These are phyloP conservation scores for Coracias cyanogaster DNA, from an alignment of 2,797 vertebrate genomes.

Conservation along the genomic window DNA sequence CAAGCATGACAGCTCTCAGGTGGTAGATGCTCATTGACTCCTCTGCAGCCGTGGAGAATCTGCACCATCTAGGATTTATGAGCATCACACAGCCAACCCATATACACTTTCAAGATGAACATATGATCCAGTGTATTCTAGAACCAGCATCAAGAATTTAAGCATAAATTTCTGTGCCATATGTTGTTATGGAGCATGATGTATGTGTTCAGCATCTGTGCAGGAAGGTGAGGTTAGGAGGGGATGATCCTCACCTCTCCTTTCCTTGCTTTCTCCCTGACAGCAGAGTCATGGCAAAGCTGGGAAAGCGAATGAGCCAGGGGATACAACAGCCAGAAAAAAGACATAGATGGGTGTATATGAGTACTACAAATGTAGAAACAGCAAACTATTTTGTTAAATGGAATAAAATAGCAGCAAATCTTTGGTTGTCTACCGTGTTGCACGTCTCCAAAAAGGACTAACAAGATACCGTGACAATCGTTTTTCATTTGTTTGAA, in stretches of 20 bases:
- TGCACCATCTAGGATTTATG: not conserved
- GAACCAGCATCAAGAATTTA: not conserved
- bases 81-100: accelerated
- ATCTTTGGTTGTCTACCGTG: not conserved
- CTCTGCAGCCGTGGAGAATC: not conserved
- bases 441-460: not conserved
- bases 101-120: not conserved
- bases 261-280: not conserved
- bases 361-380: not conserved
- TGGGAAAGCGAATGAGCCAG: not conserved
- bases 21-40: not conserved
- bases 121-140: not conserved
- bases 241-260: not conserved
- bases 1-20: not conserved
- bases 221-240: not conserved
- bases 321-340: not conserved
- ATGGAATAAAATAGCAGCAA: not conserved
- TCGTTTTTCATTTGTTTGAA: not conserved
- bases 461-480: not conserved
- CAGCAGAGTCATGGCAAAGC: not conserved
- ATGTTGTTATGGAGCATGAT: not conserved
- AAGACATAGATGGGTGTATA: not conserved
- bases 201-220: not conserved
- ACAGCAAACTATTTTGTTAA: not conserved
- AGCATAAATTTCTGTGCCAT: not conserved